Percentiles rank a stretch among this genome's conserved stretches.
Conservation (phyloP, 2,797 vertebrate species). For the Salmo trutta region DNA sequence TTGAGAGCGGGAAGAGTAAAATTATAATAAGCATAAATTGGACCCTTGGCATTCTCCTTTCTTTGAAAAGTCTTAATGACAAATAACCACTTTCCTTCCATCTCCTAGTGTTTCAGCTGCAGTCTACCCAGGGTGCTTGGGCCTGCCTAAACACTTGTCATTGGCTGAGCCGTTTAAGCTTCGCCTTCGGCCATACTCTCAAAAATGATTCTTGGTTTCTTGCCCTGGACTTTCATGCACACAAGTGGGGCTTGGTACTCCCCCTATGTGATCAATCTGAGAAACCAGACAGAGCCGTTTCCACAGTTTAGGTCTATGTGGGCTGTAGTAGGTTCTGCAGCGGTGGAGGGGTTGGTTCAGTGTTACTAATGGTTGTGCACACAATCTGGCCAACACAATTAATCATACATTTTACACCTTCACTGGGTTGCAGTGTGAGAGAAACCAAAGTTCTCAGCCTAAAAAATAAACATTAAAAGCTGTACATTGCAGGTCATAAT, state of each 20-base stretch:
- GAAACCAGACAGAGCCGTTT: conserved; percentile 38
- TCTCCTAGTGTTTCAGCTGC: conserved; percentile 71
- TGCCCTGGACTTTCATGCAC: conserved; percentile 51
- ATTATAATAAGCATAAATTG: conserved; percentile 70
- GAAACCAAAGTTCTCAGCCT: not conserved
- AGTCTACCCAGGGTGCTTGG: conserved; percentile 58
- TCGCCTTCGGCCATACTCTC: conserved; percentile 58
- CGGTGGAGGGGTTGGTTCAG: conserved; percentile 30
- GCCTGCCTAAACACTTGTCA: conserved; percentile 36
- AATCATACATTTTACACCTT: conserved; percentile 31
- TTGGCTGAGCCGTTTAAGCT: conserved; percentile 56
- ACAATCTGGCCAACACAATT: conserved; percentile 29
- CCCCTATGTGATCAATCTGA: conserved; percentile 36
- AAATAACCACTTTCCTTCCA: conserved; percentile 78
- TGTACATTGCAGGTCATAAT: conserved; percentile 1
- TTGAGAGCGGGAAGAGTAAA: conserved; percentile 39
- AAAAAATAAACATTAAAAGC: conserved; percentile 3
- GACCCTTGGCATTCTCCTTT: conserved; percentile 69
- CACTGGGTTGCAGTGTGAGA: conserved; percentile 9
- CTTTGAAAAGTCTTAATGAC: conserved; percentile 78
- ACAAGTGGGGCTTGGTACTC: conserved; percentile 35
- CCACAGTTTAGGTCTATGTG: conserved; percentile 27
- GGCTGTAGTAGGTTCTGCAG: conserved; percentile 34
- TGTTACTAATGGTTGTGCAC: conserved; percentile 36
- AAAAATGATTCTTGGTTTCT: conserved; percentile 59